Evolutionary conservation across 2,797 vertebrate species (phyloP), one percentile per base, ranked within the genome.

Genomic region (Balearica regulorum): DNA sequence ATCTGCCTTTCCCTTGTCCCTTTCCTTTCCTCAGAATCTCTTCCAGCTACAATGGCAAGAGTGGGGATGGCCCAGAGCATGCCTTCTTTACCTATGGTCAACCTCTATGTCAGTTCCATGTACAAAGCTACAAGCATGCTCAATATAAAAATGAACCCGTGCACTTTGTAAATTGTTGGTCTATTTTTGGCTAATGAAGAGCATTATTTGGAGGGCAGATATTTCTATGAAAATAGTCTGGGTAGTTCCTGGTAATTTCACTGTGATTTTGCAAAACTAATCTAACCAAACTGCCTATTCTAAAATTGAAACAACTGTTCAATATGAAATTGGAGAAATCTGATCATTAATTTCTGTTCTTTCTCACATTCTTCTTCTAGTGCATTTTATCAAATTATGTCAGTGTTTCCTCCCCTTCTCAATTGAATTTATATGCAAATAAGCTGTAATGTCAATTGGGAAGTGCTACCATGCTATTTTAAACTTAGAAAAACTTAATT

Each of bases 41-140:
- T 57, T 57, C 48, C 18, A 72, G 22, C 31, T 69, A 72, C 46
- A 81, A 39, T 55, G 72, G 20, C 18, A 72, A 26, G 26, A 76
- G 16, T 0, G 0, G 4, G 5, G 8, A 55, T 68, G 5, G 9
- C 39, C 13, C 41, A 76, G 31, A 60, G 5, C 24, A 29, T 43
- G 16, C 4, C 13, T 44, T 33, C 41, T 57, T 70, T 61, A 58
- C 16, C 25, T 55, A 25, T 44, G 39, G 7, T 43, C 54, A 55
- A 64, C 16, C 8, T 58, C 22, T 65, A 24, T 44, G 5, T 41
- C 12, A 37, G 9, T 81, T 88, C 71, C 7, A 64, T 35, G 24
- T 46, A 57, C 20, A 49, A 81, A 82, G 13, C 11, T 82, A 25
- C n/a, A 82, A 18, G 11, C n/a, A 5, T 66, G 49, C 22, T 64